These are phyloP conservation scores for Apodemus speciosus DNA, from an alignment of 2,113 vertebrate genomes.

Conservation along the genomic window DNA sequence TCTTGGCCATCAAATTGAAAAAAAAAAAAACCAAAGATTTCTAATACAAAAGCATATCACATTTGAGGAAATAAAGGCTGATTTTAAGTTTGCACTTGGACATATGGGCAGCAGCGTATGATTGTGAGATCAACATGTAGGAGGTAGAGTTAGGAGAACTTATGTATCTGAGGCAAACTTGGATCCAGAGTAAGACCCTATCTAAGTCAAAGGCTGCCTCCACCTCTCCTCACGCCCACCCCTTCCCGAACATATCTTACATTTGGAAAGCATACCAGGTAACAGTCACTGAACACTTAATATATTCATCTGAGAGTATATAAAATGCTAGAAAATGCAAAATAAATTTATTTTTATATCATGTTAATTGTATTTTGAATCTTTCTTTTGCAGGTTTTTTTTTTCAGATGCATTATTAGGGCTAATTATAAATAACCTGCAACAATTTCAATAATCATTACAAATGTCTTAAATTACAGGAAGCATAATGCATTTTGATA, in stretches of 20 bases:
- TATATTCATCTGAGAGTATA: background rate
- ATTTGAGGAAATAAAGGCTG: background rate
- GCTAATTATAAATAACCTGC: background rate
- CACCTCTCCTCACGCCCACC: background rate
- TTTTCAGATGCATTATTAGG: background rate
- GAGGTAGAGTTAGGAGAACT: background rate
- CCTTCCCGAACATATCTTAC: too few species aligned
- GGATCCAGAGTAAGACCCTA: background rate
- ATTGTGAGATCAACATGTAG: background rate
- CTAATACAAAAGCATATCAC: background rate
- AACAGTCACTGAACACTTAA: background rate
- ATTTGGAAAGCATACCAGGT: background rate
- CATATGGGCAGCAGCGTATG: background rate
- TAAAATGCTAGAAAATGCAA: background rate
- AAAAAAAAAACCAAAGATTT: background rate
- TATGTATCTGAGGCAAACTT: background rate
- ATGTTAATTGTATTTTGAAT: background rate
- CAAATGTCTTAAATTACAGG: background rate
- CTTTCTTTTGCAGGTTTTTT: background rate
- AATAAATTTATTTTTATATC: background rate
- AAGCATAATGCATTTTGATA: background rate
- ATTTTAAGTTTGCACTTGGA: background rate
- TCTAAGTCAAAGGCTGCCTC: background rate
- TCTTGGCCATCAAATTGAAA: background rate
- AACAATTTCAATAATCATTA: background rate